These are phyloP conservation scores for Enteromius viviparus DNA, from an alignment of 2,797 vertebrate genomes.

Conservation along the genomic window DNA sequence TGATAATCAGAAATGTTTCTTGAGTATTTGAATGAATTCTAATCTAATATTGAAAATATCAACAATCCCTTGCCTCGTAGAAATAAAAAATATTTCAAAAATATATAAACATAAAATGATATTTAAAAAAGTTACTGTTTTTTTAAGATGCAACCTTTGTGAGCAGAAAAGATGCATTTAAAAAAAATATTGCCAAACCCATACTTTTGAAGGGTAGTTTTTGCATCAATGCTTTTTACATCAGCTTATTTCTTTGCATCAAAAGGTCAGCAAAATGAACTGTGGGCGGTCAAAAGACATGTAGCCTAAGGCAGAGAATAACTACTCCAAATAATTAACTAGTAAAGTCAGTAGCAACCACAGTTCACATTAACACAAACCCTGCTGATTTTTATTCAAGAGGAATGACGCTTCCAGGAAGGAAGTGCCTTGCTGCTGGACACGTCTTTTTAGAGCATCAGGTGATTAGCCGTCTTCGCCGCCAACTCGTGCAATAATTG, in stretches of 20 bases:
- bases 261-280: neutral
- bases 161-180: neutral
- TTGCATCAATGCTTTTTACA: neutral
- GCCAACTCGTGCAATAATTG: slow-evolving; percentile 54
- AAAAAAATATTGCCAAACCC: neutral
- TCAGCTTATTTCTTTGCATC: neutral
- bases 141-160: neutral
- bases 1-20: neutral
- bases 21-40: neutral
- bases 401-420: slow-evolving; percentile 5
- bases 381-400: slow-evolving; percentile 23
- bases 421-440: neutral
- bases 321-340: slow-evolving; percentile 21
- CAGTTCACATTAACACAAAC: slow-evolving; percentile 3
- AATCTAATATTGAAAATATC: too few species aligned
- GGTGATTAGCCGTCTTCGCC: slow-evolving; percentile 49
- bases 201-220: neutral
- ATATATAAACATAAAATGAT: neutral
- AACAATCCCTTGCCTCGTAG: neutral
- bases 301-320: neutral
- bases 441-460: slow-evolving; percentile 38
- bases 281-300: neutral
- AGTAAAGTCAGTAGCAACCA: neutral
- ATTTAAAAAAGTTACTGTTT: neutral
- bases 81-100: neutral